phyloP scores from a whole-genome alignment of 2,113 vertebrate species.

The Columbina picui region DNA sequence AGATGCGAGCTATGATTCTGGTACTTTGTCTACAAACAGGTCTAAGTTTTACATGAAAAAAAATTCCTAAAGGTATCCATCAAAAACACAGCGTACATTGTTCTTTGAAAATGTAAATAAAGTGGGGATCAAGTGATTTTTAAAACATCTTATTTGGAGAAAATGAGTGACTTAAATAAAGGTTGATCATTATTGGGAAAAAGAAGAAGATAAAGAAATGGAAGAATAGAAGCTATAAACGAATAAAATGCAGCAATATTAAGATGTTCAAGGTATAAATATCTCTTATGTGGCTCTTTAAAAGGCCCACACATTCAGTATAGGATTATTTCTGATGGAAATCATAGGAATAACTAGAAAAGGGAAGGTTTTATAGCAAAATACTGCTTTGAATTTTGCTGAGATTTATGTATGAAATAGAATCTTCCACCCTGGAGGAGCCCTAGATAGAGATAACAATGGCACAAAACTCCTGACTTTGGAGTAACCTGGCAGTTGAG shows the following conservation, averaged over 20 bases:
- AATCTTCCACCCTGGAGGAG: neutral
- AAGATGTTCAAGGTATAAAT: neutral
- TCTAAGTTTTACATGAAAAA: neutral
- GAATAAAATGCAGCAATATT: neutral
- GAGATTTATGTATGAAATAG: neutral
- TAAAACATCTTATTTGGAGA: neutral
- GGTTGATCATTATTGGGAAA: too few species aligned
- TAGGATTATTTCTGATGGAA: neutral
- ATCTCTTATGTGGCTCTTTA: neutral
- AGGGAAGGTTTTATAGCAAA: neutral
- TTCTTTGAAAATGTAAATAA: neutral
- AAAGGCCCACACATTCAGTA: neutral
- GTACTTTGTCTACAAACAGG: neutral
- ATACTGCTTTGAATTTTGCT: neutral
- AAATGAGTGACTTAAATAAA: neutral
- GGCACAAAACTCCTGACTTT: neutral
- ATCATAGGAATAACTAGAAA: neutral
- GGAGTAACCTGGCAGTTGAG: neutral
- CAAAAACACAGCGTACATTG: neutral
- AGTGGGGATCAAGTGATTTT: neutral
- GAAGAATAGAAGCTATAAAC: neutral
- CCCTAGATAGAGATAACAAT: neutral
- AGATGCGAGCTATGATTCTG: neutral
- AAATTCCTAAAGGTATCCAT: neutral
- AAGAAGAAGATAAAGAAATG: neutral